Conservation (phyloP, 1,140 invertebrate species). For the Agrypnia vestita region DNA sequence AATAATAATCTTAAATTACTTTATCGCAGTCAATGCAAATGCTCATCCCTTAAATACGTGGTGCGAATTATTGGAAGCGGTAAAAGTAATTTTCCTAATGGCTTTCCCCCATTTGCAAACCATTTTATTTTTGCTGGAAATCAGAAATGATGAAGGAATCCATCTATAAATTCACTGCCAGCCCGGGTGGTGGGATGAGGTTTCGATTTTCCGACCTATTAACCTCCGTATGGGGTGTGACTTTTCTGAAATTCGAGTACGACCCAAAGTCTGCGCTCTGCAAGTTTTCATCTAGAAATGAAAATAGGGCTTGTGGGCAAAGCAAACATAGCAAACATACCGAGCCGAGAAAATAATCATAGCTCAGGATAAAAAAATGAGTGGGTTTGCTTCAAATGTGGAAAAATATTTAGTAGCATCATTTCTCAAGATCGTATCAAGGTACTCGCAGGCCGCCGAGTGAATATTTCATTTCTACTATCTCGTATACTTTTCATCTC, state of each 20-base stretch:
- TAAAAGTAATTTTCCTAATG: slow-evolving; percentile 57
- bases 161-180: slow-evolving; percentile 27
- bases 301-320: too few species aligned
- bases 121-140: slow-evolving; percentile 45
- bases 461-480: too few species aligned
- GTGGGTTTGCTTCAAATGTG: too few species aligned
- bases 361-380: too few species aligned
- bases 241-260: slow-evolving; percentile 22
- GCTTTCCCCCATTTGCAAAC: slow-evolving; percentile 49
- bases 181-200: slow-evolving; percentile 12
- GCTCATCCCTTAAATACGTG: too few species aligned
- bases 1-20: too few species aligned
- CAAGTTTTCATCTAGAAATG: neutral
- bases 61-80: slow-evolving; percentile 13
- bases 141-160: slow-evolving; percentile 41
- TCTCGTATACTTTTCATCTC: too few species aligned
- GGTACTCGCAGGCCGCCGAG: too few species aligned
- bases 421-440: too few species aligned
- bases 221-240: slow-evolving; percentile 39
- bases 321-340: too few species aligned
- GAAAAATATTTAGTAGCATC: too few species aligned
- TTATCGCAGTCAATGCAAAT: neutral
- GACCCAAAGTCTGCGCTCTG: neutral
- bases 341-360: too few species aligned
- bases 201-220: slow-evolving; percentile 60